These are phyloP conservation scores for Papilio gigon DNA, from an alignment of 2,888 invertebrate species.

Conservation along the genomic window DNA sequence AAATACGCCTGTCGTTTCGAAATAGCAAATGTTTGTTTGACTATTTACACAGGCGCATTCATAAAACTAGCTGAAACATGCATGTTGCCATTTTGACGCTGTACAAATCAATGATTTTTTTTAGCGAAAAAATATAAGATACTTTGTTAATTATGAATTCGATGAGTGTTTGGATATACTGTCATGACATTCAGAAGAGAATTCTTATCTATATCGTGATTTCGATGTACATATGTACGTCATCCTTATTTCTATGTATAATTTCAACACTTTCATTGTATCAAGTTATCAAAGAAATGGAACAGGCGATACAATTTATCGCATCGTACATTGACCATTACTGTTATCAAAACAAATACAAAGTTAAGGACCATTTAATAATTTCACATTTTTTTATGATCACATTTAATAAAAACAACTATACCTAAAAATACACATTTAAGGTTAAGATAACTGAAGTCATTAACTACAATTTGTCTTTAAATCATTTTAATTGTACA, in stretches of 20 bases:
- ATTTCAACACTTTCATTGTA: slow-evolving; percentile 32
- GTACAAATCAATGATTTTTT: neutral
- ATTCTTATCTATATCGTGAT: slow-evolving; percentile 6
- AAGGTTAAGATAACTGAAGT: neutral
- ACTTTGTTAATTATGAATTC: neutral
- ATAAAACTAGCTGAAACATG: slow-evolving; percentile 3
- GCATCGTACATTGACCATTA: slow-evolving; percentile 31
- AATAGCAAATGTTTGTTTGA: slow-evolving; percentile 30
- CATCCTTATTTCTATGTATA: slow-evolving; percentile 17
- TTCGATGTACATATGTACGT: neutral
- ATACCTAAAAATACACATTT: neutral
- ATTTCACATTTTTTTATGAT: slow-evolving; percentile 24
- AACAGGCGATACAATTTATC: slow-evolving; percentile 30
- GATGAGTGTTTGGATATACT: neutral
- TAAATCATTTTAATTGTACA: neutral
- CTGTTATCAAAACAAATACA: slow-evolving; percentile 31
- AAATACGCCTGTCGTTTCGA: slow-evolving; percentile 27
- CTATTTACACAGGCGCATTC: slow-evolving; percentile 10
- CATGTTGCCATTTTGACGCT: neutral
- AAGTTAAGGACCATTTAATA: slow-evolving; percentile 20
- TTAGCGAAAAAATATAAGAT: neutral
- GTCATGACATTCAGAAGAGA: neutral
- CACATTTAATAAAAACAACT: neutral
- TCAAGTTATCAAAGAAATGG: slow-evolving; percentile 31
- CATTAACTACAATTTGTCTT: neutral